phyloP scores from a whole-genome alignment of 2,113 vertebrate species.

The Poecile atricapillus region DNA sequence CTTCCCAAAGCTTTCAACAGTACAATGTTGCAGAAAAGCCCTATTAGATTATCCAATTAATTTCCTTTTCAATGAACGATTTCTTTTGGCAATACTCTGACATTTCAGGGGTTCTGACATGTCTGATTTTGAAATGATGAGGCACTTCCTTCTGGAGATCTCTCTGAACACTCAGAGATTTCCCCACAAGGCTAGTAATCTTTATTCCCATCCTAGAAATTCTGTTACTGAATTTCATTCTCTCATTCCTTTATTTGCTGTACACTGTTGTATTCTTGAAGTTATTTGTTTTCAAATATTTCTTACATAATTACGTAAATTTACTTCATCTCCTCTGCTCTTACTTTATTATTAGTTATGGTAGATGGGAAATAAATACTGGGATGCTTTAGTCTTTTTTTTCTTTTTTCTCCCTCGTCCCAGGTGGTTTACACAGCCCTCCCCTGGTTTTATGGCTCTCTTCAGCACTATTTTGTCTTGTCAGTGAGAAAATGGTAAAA shows the following conservation, averaged over 20 bases:
- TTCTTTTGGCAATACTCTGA: neutral
- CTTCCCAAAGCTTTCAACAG: neutral
- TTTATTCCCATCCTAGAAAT: neutral
- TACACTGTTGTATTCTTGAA: neutral
- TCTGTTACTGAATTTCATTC: neutral
- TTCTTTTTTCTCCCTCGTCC: neutral
- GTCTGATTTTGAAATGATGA: neutral
- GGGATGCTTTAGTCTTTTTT: neutral
- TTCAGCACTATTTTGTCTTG: neutral
- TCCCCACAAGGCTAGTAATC: neutral
- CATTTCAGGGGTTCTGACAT: neutral
- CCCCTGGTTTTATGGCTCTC: neutral
- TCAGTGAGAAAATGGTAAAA: neutral
- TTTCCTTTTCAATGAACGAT: neutral
- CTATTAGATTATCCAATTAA: neutral
- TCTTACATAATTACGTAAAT: neutral
- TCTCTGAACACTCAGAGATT: neutral
- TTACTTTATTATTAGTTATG: neutral
- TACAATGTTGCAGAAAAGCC: neutral
- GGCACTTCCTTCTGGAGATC: neutral
- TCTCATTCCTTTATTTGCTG: neutral
- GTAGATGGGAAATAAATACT: neutral
- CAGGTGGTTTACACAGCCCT: neutral
- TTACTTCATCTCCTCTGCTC: neutral
- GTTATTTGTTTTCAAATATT: neutral